Evolutionary conservation across 2,888 invertebrate species (phyloP), one percentile per base, ranked within the genome.

Genomic region (Pseudoips prasinana): DNA sequence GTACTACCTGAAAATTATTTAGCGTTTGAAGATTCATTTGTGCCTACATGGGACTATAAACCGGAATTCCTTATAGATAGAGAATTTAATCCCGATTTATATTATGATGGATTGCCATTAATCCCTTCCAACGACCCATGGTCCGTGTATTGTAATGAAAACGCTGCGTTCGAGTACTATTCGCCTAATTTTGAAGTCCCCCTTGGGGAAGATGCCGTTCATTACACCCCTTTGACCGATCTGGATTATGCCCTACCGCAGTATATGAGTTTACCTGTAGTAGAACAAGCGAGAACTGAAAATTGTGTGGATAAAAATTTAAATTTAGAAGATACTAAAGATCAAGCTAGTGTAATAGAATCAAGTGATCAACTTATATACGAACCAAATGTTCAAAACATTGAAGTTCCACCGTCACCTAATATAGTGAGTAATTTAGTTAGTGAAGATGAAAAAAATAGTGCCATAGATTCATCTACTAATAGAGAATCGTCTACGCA

Each of bases 11-110:
- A 89, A 54, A 87, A 81, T 58, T 89, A 89, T 61, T 68, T 89
- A 57, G 85, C 87, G n/a, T 87, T 89, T 55, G 89, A 90, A 72
- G 88, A 89, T 68, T 81, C 87, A 3, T 89, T 86, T 62, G 85
- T 88, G 33, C 87, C 89, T 19, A 61, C 77, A 3, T 89, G 86
- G 83, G 75, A 83, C 30, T 86, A 79, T 43, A 83, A 80, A 55
- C 77, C 84, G 19, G 81, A 84, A 48, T 64, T 72, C 49, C 46
- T 81, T 27, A 49, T 66, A 8, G 70, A 76, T 38, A 69, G 66
- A 41, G 72, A 75, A 35, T 59, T 69, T 26, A 77, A 78, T 53
- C 60, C 74, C 9, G 79, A 76, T 10, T 45, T 83, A 9, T 87
- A 77, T 51, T 86, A 79, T 46, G 83, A 84, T 47, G 81, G 78